Base-by-base conservation (phyloP, 1,140 invertebrate genomes). In the Drosophila nasuta region DNA sequence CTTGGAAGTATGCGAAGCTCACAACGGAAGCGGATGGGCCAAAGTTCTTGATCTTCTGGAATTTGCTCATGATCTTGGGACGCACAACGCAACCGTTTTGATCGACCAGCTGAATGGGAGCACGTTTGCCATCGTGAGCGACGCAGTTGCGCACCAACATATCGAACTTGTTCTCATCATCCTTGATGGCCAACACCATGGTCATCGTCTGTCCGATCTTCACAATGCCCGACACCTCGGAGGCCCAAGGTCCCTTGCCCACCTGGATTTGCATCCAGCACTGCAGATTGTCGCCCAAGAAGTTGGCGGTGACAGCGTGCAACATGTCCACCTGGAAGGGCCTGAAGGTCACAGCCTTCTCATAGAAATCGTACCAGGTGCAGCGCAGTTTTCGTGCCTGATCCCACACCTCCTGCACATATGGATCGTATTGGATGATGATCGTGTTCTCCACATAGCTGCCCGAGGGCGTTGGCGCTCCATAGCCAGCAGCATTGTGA, bases 251-350 rank as follows among this genome's bases (percentile, higher is more conserved):
- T 62, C 97, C 97, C 92, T 98, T 98, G 28, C 97, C 97, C 17
- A 97, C 97, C 93, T 98, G 97, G 75, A 98, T 98, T 93, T 98
- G 97, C 97, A 98, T 98, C 97, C 97, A 98, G 92, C 97, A 98
- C 92, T 98, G 97, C 59, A 98, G 93, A 93, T 98, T 98, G 93
- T 98, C 97, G 11, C 97, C 97, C 70, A 98, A 94, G 94, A 98
- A 98, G 93, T 98, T 98, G 13, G 97, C 97, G 0, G 97, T 98
- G 20, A 98, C 97, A 0, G 97, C 97, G 89, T 98, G 97, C 71
- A 98, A 90, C 97, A 98, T 98, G 91, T 98, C 97, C 15, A 98
- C 97, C 93, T 97, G 96, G 95, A 98, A 98, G 20, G 97, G 97
- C 81, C 97, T 94, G 94, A 98, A 98, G 7, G 97, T 97, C 25